Evolutionary conservation across 2,797 vertebrate genomes (phyloP), one percentile per base, ranked within the genome.

Genomic region (Falco concolor): DNA sequence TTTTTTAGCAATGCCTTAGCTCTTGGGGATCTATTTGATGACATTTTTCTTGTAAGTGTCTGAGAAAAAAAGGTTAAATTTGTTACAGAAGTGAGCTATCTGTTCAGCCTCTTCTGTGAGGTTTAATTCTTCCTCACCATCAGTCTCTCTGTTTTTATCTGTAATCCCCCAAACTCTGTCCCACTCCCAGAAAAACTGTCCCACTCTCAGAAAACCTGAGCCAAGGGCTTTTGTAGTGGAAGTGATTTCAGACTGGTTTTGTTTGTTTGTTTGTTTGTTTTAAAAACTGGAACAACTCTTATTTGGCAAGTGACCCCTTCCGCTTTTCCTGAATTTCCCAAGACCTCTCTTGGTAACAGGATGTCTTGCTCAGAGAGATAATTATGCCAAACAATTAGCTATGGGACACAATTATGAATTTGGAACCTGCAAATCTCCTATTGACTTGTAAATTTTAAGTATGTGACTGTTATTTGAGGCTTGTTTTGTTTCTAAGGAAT

Each of bases 401-500:
- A 13, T 44, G 25, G 59, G 45, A 78, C 45, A 49, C 49, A 93
- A 89, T 64, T 91, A 82, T 50, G 28, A 67, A 63, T 73, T 76
- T 84, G 80, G 74, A 88, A 94, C 45, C 34, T 79, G 4, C n/a
- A 63, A 90, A 38, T 67, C 45, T 83, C 19, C 45, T 84, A 50
- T 61, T 91, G 87, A 83, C 68, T 74, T 75, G 53, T 18, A 72
- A 34, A 10, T 34, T 78, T 86, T 70, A 78, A 72, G 67, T 72
- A 49, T 25, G 44, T 19, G 47, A 81, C 7, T 70, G 44, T 63
- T 36, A 38, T 67, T 45, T 89, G 60, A 89, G 16, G 34, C 6
- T 89, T 82, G 24, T 88, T 92, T 64, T 82, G 30, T 63, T 93
- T 85, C 86, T 76, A 75, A 93, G 54, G 74, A 85, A 81, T 81